Percentiles rank a stretch among this genome's conserved stretches.
Evolutionary conservation across 1,140 invertebrate genomes (phyloP).

Genomic region (Euwallacea fornicatus): DNA sequence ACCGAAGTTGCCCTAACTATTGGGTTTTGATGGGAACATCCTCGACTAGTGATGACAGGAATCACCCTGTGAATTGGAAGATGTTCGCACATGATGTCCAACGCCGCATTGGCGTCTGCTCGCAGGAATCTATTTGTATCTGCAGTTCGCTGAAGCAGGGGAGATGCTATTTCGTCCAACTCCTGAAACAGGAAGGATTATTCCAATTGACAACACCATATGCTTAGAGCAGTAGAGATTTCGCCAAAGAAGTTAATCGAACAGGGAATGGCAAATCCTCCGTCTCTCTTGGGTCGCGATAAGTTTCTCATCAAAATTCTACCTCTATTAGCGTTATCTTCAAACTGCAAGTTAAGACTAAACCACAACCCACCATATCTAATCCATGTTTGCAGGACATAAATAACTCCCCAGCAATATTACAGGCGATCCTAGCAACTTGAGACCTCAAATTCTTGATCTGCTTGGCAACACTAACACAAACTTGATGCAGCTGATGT

Average conservation of each 20-base stretch:
- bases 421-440: slow-evolving; percentile 83
- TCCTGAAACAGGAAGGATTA: slow-evolving; percentile 61
- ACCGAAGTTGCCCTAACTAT: slow-evolving; percentile 79
- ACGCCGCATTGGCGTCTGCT: slow-evolving; percentile 79
- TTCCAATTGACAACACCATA: neutral
- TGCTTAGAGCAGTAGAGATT: too few relatives aligned
- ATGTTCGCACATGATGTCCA: slow-evolving; percentile 78
- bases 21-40: slow-evolving; percentile 80
- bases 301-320: neutral
- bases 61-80: slow-evolving; percentile 61
- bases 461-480: slow-evolving; percentile 72
- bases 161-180: slow-evolving; percentile 78
- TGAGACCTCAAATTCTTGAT: slow-evolving; percentile 87
- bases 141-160: slow-evolving; percentile 81
- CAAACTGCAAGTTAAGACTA: neutral
- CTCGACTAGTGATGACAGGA: slow-evolving; percentile 57
- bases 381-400: slow-evolving; percentile 67
- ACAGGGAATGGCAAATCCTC: too few relatives aligned
- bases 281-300: neutral
- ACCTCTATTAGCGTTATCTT: neutral
- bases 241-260: too few relatives aligned
- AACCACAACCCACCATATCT: slow-evolving; percentile 65
- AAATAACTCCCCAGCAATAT: slow-evolving; percentile 78
- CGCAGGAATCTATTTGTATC: slow-evolving; percentile 92
- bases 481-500: slow-evolving; percentile 64